Base-by-base conservation (phyloP, 2,888 invertebrate species). In the Eupithecia subfuscata region DNA sequence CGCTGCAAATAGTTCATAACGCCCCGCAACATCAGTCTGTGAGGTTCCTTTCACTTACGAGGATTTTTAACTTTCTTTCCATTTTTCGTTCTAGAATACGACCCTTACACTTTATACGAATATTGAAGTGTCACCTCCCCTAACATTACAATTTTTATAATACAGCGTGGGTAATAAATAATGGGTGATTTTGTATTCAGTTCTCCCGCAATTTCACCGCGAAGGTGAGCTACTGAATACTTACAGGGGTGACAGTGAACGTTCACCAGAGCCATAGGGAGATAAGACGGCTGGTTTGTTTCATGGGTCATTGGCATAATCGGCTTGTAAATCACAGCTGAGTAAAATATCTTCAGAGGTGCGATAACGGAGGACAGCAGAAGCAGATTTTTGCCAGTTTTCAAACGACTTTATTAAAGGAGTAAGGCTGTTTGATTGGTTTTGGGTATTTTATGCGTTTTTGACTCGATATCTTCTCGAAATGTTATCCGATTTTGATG, bases 191-290 rank as follows among this genome's bases (percentile, higher is more conserved):
- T 76, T 68, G 71, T 74, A 73, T 76, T 78, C 74, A 22, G 74
- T 72, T 78, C 69, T 30, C 30, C 76, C 75, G 73, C 75, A 78
- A 73, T 78, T 76, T 78, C 71, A 71, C 69, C 75, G 71, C 45
- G 43, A 76, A 78, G 77, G 74, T 76, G 72, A 75, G 74, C 72
- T 70, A 37, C 65, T 64, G 69, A 70, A 75, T 73, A 73, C 73
- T 77, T 73, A 67, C 56, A 14, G 64, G 34, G 69, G 65, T 45
- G 69, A 30, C 67, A 63, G 37, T 56, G 52, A 70, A 52, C 70
- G 72, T 43, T 69, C 64, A 69, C 45, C 60, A 60, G 60, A 60
- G 25, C 5, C 56, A 25, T 14, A 60, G 60, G 60, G 60, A 14
- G 12, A 14, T 14, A 6, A 60, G 14, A 25, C 22, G 14, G 60